A percentile compares a stretch with the other conserved stretches of the same genome.
phyloP scores from a whole-genome alignment of 2,888 invertebrate species.

The Augiades crinisus region DNA sequence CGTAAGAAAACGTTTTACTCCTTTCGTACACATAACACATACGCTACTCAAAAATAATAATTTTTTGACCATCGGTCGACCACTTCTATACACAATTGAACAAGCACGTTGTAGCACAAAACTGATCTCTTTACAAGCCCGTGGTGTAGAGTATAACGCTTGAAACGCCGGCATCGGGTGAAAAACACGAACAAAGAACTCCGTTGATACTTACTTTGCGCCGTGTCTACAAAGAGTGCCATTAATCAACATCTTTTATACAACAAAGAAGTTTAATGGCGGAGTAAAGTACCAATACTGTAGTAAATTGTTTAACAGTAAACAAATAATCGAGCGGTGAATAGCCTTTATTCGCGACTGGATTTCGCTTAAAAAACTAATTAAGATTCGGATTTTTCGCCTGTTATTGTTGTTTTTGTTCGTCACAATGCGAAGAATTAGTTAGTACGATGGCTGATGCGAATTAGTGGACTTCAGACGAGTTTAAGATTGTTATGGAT shows the following conservation, averaged over 20 bases:
- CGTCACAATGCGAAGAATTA: too few species aligned
- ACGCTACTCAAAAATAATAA: too few species aligned
- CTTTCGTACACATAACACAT: too few species aligned
- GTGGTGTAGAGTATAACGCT: background rate
- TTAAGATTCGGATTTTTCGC: too few species aligned
- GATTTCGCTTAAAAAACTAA: too few species aligned
- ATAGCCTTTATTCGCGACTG: background rate
- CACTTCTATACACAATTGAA: too few species aligned
- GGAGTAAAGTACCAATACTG: conserved; percentile 17
- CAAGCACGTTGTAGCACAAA: background rate
- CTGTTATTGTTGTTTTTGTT: too few species aligned
- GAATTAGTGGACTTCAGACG: too few species aligned
- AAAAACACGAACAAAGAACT: conserved; percentile 12
- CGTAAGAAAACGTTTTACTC: too few species aligned
- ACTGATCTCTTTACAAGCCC: background rate
- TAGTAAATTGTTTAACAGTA: conserved; percentile 6
- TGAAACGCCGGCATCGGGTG: background rate
- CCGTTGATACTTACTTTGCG: background rate
- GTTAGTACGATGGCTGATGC: too few species aligned
- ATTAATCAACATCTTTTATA: conserved; percentile 22
- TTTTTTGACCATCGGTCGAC: too few species aligned
- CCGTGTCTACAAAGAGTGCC: conserved; percentile 7
- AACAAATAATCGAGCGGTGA: background rate
- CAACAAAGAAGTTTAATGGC: conserved; percentile 16
- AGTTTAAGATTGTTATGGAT: too few species aligned